Evolutionary conservation across 1,140 invertebrate genomes (phyloP).

Genomic region (Dufourea novaeangliae): DNA sequence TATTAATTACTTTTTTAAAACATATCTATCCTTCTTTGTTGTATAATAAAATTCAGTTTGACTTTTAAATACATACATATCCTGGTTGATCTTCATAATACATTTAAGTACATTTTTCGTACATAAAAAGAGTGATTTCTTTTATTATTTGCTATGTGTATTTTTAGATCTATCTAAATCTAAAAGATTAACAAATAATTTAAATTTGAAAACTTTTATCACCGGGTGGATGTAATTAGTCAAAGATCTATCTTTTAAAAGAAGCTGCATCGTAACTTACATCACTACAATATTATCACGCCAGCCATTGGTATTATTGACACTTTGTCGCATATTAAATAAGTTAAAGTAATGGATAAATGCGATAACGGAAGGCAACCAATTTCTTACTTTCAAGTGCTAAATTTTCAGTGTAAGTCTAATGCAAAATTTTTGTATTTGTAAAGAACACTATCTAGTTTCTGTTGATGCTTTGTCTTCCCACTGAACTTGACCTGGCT

Average conservation of each 20-base stretch:
- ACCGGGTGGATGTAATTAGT: conserved; percentile 1
- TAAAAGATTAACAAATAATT: background rate
- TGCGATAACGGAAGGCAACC: background rate
- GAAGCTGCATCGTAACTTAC: background rate
- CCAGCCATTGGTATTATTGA: background rate
- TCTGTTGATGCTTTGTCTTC: conserved; percentile 50
- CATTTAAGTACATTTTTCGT: conserved; percentile 13
- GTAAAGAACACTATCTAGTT: conserved; percentile 41
- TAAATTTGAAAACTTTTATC: background rate
- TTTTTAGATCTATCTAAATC: background rate
- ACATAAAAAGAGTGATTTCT: background rate
- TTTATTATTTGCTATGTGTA: background rate
- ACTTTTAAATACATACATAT: conserved; percentile 16
- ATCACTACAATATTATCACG: background rate
- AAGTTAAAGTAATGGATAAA: background rate
- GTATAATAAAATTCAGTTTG: conserved; percentile 1
- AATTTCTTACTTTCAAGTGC: conserved; percentile 1
- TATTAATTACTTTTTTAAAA: conserved; percentile 20
- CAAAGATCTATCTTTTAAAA: background rate
- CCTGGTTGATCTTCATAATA: background rate
- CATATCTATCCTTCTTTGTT: background rate
- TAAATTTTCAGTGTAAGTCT: background rate
- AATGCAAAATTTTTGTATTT: conserved; percentile 3
- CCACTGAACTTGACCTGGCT: conserved; percentile 69
- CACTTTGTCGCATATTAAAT: background rate